A percentile compares a stretch with the other conserved stretches of the same genome.
These are phyloP conservation scores for Uloborus plumipes DNA, from an alignment of 2,888 invertebrate species.

Conservation along the genomic window DNA sequence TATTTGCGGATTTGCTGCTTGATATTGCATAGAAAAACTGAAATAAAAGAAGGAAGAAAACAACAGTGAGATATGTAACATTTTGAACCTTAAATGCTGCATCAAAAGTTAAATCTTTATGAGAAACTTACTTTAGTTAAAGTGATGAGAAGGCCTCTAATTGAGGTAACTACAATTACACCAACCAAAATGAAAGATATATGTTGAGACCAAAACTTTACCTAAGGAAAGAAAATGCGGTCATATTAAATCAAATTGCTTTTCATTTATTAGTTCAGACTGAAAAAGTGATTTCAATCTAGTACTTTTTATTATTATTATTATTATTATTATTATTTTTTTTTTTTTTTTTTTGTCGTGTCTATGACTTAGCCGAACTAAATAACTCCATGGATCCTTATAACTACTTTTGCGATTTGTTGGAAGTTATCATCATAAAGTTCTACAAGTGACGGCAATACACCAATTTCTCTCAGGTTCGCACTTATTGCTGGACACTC, in stretches of 20 bases:
- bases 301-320: too few relatives aligned
- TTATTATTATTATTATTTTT: too few relatives aligned
- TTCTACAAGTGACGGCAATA: too few relatives aligned
- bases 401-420: too few relatives aligned
- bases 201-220: slow-evolving; percentile 99
- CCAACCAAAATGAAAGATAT: slow-evolving; percentile 97
- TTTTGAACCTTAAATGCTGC: not conserved
- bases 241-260: not conserved
- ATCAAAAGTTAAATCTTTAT: not conserved
- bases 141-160: slow-evolving; percentile 93
- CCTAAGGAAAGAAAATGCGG: slow-evolving; percentile 71
- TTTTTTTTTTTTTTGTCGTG: too few relatives aligned
- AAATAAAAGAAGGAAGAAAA: slow-evolving; percentile 70
- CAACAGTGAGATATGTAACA: slow-evolving; percentile 37
- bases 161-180: slow-evolving; percentile 97
- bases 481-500: too few relatives aligned
- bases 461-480: too few relatives aligned
- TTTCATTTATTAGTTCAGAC: not conserved
- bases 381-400: too few relatives aligned
- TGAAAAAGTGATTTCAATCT: not conserved
- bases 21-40: slow-evolving; percentile 99
- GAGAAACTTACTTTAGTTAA: slow-evolving; percentile 85
- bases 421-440: too few relatives aligned
- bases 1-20: slow-evolving; percentile 97
- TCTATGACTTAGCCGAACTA: too few relatives aligned